Conservation (phyloP, 2,797 vertebrate species). For the Aselliscus stoliczkanus region DNA sequence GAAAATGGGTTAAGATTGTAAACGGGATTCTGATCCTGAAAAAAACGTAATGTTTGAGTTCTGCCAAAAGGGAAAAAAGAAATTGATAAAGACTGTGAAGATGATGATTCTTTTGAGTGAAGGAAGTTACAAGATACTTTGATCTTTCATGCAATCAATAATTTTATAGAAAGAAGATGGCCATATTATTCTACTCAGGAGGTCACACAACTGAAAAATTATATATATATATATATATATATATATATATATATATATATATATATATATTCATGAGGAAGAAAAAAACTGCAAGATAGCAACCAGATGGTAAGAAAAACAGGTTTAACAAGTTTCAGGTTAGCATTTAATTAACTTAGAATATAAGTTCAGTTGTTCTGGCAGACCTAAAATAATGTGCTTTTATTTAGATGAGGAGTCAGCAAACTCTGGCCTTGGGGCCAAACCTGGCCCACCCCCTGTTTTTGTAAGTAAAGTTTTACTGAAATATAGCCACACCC, state of each 20-base stretch:
- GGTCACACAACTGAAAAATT: not conserved
- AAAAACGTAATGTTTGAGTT: not conserved
- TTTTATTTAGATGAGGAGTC: not conserved
- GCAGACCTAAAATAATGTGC: not conserved
- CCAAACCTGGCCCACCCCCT: not conserved
- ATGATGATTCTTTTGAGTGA: not conserved
- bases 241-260: no score
- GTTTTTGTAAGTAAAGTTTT: conserved; percentile 39
- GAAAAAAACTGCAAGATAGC: conserved; percentile 2
- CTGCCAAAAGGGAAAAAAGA: not conserved
- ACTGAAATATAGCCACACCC: not conserved
- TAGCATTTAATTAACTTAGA: conserved; percentile 10
- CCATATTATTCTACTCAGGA: not conserved
- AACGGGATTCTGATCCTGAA: not conserved
- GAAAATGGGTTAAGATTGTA: not conserved
- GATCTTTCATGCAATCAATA: not conserved
- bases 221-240: no score
- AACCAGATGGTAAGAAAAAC: conserved; percentile 32
- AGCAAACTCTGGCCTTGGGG: not conserved
- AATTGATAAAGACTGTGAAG: not conserved
- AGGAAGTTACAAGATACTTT: not conserved
- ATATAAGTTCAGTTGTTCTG: not conserved
- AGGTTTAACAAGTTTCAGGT: not conserved
- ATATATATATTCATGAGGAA: not conserved
- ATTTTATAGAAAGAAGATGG: not conserved